These are phyloP conservation scores for Enteromius trimaculatus DNA, from an alignment of 2,797 vertebrate genomes.

Conservation along the genomic window DNA sequence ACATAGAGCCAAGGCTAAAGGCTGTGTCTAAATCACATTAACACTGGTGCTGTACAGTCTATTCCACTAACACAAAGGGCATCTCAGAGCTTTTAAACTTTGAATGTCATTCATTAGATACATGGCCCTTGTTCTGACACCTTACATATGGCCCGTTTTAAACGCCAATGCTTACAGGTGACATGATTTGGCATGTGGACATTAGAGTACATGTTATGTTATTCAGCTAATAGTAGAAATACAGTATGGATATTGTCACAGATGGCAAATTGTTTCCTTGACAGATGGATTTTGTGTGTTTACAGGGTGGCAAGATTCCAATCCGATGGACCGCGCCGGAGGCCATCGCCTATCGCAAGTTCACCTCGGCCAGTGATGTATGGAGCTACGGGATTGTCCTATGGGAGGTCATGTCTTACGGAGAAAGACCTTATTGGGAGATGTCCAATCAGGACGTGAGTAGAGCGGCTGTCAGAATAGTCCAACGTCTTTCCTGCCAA, in stretches of 20 bases:
- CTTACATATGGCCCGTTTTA: slow-evolving; percentile 43
- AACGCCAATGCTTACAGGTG: slow-evolving; percentile 23
- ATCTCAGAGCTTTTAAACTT: slow-evolving; percentile 20
- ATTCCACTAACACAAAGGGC: slow-evolving; percentile 22
- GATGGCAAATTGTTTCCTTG: slow-evolving; percentile 8
- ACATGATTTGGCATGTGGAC: neutral
- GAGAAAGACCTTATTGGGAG: slow-evolving; percentile 97
- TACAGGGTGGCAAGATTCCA: slow-evolving; percentile 96
- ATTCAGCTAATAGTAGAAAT: slow-evolving; percentile 8
- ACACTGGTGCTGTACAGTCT: neutral
- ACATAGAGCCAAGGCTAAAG: neutral
- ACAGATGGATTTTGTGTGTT: slow-evolving; percentile 52
- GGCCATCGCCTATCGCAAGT: slow-evolving; percentile 97
- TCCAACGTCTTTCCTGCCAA: slow-evolving; percentile 58
- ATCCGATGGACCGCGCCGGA: slow-evolving; percentile 98
- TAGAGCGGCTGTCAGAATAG: slow-evolving; percentile 48
- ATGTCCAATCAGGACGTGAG: slow-evolving; percentile 76
- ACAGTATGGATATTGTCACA: slow-evolving; percentile 7
- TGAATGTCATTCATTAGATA: slow-evolving; percentile 47
- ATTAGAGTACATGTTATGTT: slow-evolving; percentile 1
- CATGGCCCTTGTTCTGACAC: slow-evolving; percentile 28
- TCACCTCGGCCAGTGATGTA: slow-evolving; percentile 95
- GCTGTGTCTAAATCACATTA: neutral
- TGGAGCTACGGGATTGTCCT: slow-evolving; percentile 99
- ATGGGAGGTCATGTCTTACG: slow-evolving; percentile 99